A percentile compares a stretch with the other conserved stretches of the same genome.
Conservation (phyloP, 35 echinoderm and acorn worm species). For the Stichopus chloronotus region DNA sequence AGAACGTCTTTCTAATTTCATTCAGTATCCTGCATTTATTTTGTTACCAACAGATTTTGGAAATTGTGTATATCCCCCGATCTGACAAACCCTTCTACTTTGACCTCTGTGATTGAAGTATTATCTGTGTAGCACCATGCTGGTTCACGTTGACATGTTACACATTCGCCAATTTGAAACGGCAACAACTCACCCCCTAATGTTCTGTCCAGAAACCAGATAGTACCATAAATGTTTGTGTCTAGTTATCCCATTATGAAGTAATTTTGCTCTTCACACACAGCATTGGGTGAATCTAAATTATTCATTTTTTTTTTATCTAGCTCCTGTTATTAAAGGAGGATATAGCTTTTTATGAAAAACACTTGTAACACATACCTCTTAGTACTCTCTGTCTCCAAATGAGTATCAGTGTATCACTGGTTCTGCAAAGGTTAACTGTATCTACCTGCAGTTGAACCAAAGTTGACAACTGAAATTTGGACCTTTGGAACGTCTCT, state of each 20-base stretch:
- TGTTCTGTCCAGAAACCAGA: slow-evolving; percentile 4
- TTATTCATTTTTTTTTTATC: not conserved
- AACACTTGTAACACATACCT: not conserved
- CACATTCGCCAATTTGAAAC: slow-evolving; percentile 8
- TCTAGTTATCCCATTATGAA: slow-evolving; percentile 39
- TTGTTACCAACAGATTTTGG: no score
- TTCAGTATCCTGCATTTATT: no score
- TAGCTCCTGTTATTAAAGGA: no score
- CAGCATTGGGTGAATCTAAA: slow-evolving; percentile 9
- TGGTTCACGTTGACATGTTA: not conserved
- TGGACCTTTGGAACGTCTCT: no score
- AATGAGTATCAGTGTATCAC: not conserved
- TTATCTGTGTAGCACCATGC: not conserved
- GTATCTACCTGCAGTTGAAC: not conserved
- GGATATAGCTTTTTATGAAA: not conserved
- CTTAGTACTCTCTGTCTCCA: not conserved
- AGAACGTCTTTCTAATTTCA: no score
- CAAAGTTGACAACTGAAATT: no score
- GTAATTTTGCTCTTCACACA: not conserved
- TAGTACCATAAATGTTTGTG: slow-evolving; percentile 16
- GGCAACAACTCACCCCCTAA: slow-evolving; percentile 12
- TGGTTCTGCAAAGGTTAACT: not conserved
- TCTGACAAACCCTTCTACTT: no score
- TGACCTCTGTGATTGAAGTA: not conserved
- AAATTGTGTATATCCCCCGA: no score